Base-by-base conservation (phyloP, 2,797 vertebrate genomes). In the Labroides dimidiatus region DNA sequence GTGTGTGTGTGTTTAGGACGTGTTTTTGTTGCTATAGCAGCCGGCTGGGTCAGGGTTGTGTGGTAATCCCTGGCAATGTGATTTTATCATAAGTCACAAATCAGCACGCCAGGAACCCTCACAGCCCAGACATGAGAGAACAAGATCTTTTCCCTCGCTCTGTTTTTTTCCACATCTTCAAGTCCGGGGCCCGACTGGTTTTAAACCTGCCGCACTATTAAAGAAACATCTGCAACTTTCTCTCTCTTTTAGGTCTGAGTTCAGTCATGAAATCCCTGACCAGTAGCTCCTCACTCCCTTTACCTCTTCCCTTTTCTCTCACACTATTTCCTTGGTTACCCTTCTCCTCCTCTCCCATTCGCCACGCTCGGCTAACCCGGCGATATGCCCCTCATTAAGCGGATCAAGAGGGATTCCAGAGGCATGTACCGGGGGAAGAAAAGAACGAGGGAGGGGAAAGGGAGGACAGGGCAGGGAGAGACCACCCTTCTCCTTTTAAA, bases 51-150 rank as follows among this genome's bases (percentile, higher is more conserved):
- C 93, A 92, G 94, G 94, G 94, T 90, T 96, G 91, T 93, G 97
- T 99, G 98, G 98, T 99, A 99, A 99, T 99, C 98, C 97, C 97
- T 99, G 98, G 98, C 98, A 99, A 99, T 99, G 98, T 99, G 98
- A 99, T 99, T 99, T 99, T 96, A 97, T 99, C 95, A 97, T 95
- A 98, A 98, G 82, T 97, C 97, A 98, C 97, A 99, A 99, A 99
- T 99, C 98, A 99, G 97, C 97, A 99, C 97, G 98, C 98, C 98
- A 99, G 98, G 97, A 99, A 99, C 97, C 98, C 98, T 95, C 96
- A 96, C 97, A 96, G 93, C 96, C 95, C 95, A 92, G 94, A 96
- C 96, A 96, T 91, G 91, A 90, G 89, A 93, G 90, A 86, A 75
- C 80, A 89, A 80, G 76, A 78, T 75, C 82, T 69, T 76, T 71